Evolutionary conservation across 53 echinoderm and acorn worm genomes (phyloP), one percentile per base, ranked within the genome.

Genomic region (Mesocentrotus franciscanus): DNA sequence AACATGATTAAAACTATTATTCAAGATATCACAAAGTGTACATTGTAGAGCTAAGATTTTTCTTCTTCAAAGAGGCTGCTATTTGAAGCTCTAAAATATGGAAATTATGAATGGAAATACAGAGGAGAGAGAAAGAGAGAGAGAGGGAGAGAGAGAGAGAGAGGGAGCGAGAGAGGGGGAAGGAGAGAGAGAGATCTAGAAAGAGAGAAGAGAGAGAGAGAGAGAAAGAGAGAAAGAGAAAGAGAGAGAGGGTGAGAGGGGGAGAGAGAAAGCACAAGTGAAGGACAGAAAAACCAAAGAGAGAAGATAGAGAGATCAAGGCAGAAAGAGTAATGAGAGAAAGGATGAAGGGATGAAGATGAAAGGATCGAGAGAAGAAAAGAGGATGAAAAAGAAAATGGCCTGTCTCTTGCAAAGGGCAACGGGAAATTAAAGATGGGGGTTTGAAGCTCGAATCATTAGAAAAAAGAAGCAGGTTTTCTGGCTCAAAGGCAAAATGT

Each of bases 351-450:
- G 0, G n/a, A 26, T 24, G 8, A 60, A 12, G 90, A 20, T 18
- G 32, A 60, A 30, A 29, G 61, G 22, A 59, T 9, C 30, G 4
- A 14, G 49, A 34, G 18, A 33, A 15, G 58, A 20, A 39, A 33
- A 36, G 35, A 91, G 33, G 91, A 91, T 62, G 91, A 34, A 66
- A 66, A 64, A 34, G 33, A 35, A 35, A 91, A 91, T 33, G 34
- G 35, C 35, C 62, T 9, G 39, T 81, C 81, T 81, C 81, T 18
- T 36, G 18, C 39, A 91, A 91, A 92, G 92, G 92, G 92, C 92
- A 75, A 92, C 18, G 74, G 92, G 75, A 92, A 92, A 92, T 92
- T 74, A 70, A 92, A 92, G 92, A 92, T 72, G 92, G 92, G 70
- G 92, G 42, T 91, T 62, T 91, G 64, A 58, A 59, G 34, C 66